Base-by-base conservation (phyloP, 2,888 invertebrate genomes). In the Spatulosminthurus flaviceps region DNA sequence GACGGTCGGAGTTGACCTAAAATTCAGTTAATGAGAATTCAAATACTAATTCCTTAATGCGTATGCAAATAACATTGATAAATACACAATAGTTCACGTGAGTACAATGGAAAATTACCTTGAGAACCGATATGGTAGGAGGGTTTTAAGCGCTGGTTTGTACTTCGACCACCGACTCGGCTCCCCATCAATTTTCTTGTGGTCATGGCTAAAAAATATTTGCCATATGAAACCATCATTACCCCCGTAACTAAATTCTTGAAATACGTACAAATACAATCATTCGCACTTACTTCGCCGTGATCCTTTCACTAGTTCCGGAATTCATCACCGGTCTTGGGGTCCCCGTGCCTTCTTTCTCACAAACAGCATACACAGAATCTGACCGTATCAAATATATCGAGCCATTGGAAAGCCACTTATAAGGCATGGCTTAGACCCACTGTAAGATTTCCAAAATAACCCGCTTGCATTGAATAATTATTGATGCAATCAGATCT, bases 121-220 rank as follows among this genome's bases (percentile, higher is more conserved):
- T 16, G 42, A 16, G 72, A 71, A 64, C 7, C 83, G 78, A 51
- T 80, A 82, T 24, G 83, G 83, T 16, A 83, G 34, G 19, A 83
- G 22, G 7, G 81, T 82, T 76, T 80, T 82, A 21, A 83, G 75
- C 43, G 83, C 83, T 51, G 79, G 79, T 28, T 81, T 75, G 61
- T 83, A 83, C 60, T 82, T 83, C 21, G 22, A 61, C 66, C 73
- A 78, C 41, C 66, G 34, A 24, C 61, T 61, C n/a, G n/a, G 5
- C 67, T 66, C 73, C 43, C 21, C 43, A 0, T 72, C 72, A 22
- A 61, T 34, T 21, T 78, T 78, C 9, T 72, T 72, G 28, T 60
- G 61, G 11, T 66, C 78, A 78, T 78, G 72, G 16, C 72, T 78
- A 24, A 13, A 64, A 24, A 64, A 21, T 22, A 21, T 9, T 24